Percentiles rank a stretch among this genome's conserved stretches.
Conservation (phyloP, 1,140 invertebrate species). For the Chlorops oryzae region DNA sequence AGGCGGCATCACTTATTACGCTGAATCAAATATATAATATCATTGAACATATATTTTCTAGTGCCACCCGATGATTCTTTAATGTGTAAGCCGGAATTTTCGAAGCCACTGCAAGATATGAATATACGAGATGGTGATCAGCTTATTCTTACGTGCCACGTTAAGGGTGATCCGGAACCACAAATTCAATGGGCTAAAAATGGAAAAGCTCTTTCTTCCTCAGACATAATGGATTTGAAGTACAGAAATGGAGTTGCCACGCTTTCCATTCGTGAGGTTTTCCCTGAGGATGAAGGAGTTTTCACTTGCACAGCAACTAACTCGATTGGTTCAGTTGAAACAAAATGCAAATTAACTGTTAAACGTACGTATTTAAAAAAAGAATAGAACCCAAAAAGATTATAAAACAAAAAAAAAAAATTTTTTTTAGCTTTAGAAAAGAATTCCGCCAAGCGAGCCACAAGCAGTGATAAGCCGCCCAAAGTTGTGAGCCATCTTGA, state of each 20-base stretch:
- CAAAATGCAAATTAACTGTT: constrained; percentile 74
- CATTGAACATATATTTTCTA: constrained; percentile 39
- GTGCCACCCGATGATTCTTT: constrained; percentile 76
- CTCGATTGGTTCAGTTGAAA: constrained; percentile 75
- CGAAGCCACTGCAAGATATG: constrained; percentile 61
- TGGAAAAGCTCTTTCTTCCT: constrained; percentile 65
- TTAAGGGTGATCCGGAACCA: constrained; percentile 87
- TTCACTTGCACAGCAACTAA: constrained; percentile 87
- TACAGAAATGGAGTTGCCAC: constrained; percentile 83
- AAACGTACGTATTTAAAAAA: constrained; percentile 61
- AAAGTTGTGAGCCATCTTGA: constrained; percentile 77
- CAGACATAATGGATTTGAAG: constrained; percentile 82
- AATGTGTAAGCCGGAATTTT: constrained; percentile 81
- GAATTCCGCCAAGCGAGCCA: constrained; percentile 49
- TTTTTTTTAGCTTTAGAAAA: constrained; percentile 57
- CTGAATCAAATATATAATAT: too few species aligned
- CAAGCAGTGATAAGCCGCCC: constrained; percentile 61
- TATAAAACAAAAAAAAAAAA: background rate
- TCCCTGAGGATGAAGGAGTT: constrained; percentile 87
- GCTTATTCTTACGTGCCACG: constrained; percentile 68
- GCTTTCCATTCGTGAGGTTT: constrained; percentile 82
- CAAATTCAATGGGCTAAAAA: constrained; percentile 82
- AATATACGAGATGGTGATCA: constrained; percentile 76
- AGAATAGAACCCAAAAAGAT: background rate
- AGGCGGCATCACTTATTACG: too few species aligned